Conservation (phyloP, 2,797 vertebrate genomes). For the Thunnus albacares region DNA sequence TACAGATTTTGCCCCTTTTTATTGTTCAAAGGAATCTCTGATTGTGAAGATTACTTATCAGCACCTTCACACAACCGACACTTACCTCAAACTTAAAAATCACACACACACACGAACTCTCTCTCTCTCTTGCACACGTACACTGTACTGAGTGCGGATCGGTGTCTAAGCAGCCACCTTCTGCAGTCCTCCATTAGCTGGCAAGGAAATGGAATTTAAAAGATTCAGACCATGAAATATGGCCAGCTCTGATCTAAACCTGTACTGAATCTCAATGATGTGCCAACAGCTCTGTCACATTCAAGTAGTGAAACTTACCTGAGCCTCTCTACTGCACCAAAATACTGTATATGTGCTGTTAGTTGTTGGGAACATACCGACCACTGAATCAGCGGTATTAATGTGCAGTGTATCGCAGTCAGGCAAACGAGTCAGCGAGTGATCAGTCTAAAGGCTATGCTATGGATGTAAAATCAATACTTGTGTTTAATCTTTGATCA, state of each 20-base stretch:
- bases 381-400: too few relatives aligned
- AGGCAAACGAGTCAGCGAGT: too few relatives aligned
- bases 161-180: conserved; percentile 61
- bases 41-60: conserved; percentile 41
- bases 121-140: conserved; percentile 3
- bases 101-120: background rate
- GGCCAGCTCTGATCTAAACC: conserved; percentile 68
- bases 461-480: too few relatives aligned
- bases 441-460: too few relatives aligned
- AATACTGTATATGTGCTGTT: background rate
- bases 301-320: conserved; percentile 45
- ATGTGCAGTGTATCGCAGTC: too few relatives aligned
- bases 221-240: conserved; percentile 79
- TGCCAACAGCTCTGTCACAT: conserved; percentile 56
- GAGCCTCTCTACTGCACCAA: background rate
- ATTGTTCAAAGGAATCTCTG: conserved; percentile 43
- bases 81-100: background rate
- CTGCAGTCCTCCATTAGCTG: conserved; percentile 65
- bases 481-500: too few relatives aligned
- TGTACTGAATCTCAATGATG: conserved; percentile 72
- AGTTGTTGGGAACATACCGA: too few relatives aligned
- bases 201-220: conserved; percentile 70
- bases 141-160: conserved; percentile 40
- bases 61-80: background rate
- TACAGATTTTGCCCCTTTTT: conserved; percentile 24